A percentile compares a stretch with the other conserved stretches of the same genome.
Conservation (phyloP, 1,140 invertebrate genomes). For the Drosophila watanabei region DNA sequence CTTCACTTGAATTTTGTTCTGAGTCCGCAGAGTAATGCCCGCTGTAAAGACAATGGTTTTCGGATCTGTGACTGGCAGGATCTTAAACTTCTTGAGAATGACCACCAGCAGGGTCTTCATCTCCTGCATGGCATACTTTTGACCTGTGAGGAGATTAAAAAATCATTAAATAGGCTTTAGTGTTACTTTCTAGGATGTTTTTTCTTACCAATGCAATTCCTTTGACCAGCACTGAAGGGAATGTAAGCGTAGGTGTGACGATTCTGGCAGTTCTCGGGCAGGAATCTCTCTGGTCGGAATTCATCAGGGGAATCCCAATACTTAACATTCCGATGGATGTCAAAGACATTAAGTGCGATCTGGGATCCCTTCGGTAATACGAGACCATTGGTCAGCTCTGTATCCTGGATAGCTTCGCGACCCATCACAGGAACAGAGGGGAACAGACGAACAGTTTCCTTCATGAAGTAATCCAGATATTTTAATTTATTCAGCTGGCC, state of each 20-base stretch:
- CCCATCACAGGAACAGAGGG: conserved; percentile 90
- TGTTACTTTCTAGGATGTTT: no score
- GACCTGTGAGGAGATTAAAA: conserved; percentile 35
- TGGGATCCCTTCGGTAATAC: conserved; percentile 86
- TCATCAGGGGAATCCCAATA: conserved; percentile 90
- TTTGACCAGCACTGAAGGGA: conserved; percentile 87
- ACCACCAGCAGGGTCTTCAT: conserved; percentile 86
- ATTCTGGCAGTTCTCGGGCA: conserved; percentile 87
- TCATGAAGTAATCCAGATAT: conserved; percentile 89
- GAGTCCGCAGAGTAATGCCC: conserved; percentile 66
- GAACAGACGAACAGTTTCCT: conserved; percentile 88
- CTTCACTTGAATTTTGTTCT: conserved; percentile 64
- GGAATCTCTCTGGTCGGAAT: conserved; percentile 92
- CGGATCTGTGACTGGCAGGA: conserved; percentile 80
- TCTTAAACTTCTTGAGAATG: conserved; percentile 77
- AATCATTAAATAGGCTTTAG: no score
- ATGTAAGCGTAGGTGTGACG: conserved; percentile 86
- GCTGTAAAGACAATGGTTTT: conserved; percentile 59
- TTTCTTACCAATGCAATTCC: conserved; percentile 78
- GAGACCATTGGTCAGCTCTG: conserved; percentile 74
- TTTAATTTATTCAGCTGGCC: conserved; percentile 88
- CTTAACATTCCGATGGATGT: conserved; percentile 87
- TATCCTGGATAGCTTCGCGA: conserved; percentile 86
- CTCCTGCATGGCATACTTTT: conserved; percentile 86
- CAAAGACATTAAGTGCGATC: conserved; percentile 85